Conservation (phyloP, 2,888 invertebrate genomes). For the Suillia variegata region DNA sequence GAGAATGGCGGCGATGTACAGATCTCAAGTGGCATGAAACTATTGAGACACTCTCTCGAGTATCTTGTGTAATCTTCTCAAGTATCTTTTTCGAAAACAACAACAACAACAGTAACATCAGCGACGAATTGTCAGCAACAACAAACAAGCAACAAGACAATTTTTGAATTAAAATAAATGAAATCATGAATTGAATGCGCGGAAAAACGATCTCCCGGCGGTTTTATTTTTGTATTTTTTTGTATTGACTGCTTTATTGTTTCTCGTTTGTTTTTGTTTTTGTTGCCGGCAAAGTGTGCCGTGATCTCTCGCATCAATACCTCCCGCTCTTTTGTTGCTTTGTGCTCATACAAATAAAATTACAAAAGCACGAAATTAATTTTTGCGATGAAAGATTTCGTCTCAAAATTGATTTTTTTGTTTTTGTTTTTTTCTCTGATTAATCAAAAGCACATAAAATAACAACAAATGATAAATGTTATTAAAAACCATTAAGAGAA, state of each 20-base stretch:
- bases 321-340: too few species aligned
- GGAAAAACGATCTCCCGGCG: slow-evolving; percentile 15
- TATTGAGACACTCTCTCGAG: background rate
- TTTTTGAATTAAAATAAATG: slow-evolving; percentile 1
- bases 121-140: too few species aligned
- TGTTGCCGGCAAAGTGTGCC: background rate
- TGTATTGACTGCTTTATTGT: too few species aligned
- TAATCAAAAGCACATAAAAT: too few species aligned
- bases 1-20: background rate
- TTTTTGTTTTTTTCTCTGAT: background rate
- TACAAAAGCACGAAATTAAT: too few species aligned
- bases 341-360: too few species aligned
- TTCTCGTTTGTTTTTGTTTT: background rate
- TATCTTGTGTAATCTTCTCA: background rate
- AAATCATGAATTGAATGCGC: slow-evolving; percentile 18
- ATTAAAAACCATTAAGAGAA: too few species aligned
- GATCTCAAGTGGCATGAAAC: background rate
- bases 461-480: too few species aligned
- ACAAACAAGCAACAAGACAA: too few species aligned
- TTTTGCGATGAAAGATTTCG: too few species aligned
- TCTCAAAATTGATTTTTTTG: background rate
- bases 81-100: slow-evolving; percentile 10
- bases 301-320: too few species aligned
- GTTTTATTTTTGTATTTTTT: too few species aligned
- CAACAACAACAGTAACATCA: slow-evolving; percentile 13